Evolutionary conservation across 37 sponge, comb jelly and placozoan species (phyloP), one percentile per base, ranked within the genome.

Genomic region (Hormiphora californensis): DNA sequence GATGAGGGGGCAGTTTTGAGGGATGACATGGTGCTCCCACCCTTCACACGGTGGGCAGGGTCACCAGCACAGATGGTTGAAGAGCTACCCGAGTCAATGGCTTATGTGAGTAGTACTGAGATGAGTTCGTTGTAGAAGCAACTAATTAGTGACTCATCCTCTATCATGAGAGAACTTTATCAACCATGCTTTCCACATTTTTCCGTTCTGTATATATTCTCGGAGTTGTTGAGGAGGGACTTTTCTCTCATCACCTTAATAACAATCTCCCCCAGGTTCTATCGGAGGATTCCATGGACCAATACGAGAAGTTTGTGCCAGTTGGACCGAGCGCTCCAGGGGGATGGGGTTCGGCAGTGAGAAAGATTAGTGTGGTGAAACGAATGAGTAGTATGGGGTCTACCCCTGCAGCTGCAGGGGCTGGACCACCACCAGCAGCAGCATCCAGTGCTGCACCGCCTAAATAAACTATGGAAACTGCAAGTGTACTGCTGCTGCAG

Each of bases 1-100:
- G 78, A 38, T 69, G 78, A 69, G 22, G 78, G 44, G 22, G 44
- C 78, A 38, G 39, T 69, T 15, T 22, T 69, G 44, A 38, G 4
- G 39, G 43, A 38, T 30, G 78, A 69, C 17, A 69, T 36, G 8
- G 78, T 69, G 31, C 19, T 69, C 23, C 78, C 78, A 17, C 78
- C 78, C 21, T 69, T 69, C 44, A 69, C 78, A 22, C 21, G 44
- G 21, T 69, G 40, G 40, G 78, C 78, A 32, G 78, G 78, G 21
- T 69, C 78, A 32, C 78, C 78, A 7, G 78, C 43, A 23, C 9
- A 12, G 22, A 41, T 69, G 8, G 21, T 41, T 38, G 40, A 38
- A 25, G 78, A 69, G 11, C 40, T 69, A 19, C 78, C 78, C 22
- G 78, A 69, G 21, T 69, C 61, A 5, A 57, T 57, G 61, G 9